Evolutionary conservation across 92 coral and sea anemone genomes (phyloP).

Genomic region (Porites lobata): DNA sequence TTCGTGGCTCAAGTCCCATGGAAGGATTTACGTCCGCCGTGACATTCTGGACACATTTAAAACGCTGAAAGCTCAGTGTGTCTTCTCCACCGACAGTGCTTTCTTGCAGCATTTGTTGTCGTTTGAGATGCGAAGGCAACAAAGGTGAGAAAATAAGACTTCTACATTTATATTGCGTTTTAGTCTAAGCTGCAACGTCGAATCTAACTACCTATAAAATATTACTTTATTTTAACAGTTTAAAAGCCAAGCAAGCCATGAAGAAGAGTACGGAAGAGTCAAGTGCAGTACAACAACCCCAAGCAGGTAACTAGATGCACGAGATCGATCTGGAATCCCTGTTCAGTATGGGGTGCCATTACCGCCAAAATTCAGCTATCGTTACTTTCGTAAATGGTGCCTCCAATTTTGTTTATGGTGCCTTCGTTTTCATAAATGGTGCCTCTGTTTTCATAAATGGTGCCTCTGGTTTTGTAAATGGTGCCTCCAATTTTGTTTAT

Average conservation of each 20-base stretch:
- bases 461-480: too few relatives aligned
- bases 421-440: too few relatives aligned
- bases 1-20: neutral
- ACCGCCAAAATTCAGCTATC: too few relatives aligned
- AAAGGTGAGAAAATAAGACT: neutral
- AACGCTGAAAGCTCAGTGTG: neutral
- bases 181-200: neutral
- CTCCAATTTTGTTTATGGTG: too few relatives aligned
- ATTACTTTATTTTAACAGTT: neutral
- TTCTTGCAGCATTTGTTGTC: constrained; percentile 3
- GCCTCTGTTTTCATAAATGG: too few relatives aligned
- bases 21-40: neutral
- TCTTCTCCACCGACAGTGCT: neutral
- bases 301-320: neutral
- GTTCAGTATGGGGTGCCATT: too few relatives aligned
- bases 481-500: too few relatives aligned
- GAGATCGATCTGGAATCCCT: neutral
- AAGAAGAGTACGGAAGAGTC: neutral
- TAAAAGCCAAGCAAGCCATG: neutral
- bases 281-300: neutral
- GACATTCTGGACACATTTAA: constrained; percentile 3
- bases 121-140: neutral
- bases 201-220: neutral
- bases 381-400: too few relatives aligned
- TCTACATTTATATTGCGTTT: neutral